phyloP scores from a whole-genome alignment of 2,797 vertebrate genomes.

The Luscinia megarhynchos region DNA sequence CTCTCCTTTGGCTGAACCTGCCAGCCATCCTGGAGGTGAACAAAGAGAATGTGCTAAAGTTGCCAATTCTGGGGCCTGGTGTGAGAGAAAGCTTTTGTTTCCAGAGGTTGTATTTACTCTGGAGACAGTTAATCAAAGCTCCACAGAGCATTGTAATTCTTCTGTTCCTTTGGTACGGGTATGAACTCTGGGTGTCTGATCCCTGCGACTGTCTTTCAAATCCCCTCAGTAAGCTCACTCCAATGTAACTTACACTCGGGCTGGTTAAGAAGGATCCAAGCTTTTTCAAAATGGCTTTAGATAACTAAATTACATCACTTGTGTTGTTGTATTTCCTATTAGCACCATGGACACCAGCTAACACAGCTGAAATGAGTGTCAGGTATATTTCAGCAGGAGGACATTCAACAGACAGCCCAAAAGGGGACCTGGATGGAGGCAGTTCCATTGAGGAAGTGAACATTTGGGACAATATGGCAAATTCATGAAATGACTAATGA shows the following conservation, averaged over 20 bases:
- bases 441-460: background rate
- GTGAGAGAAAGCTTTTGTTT: conserved; percentile 72
- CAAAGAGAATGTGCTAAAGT: conserved; percentile 73
- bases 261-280: background rate
- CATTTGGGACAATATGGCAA: background rate
- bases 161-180: conserved; percentile 14
- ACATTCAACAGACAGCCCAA: background rate
- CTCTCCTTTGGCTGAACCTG: conserved; percentile 78
- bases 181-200: conserved; percentile 54
- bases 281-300: conserved; percentile 36
- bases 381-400: background rate
- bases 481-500: background rate
- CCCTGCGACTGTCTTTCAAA: conserved; percentile 16
- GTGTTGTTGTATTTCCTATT: background rate
- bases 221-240: conserved; percentile 24
- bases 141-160: conserved; percentile 60
- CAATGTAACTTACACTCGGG: conserved; percentile 8
- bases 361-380: background rate
- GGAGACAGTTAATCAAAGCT: conserved; percentile 73
- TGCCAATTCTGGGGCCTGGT: conserved; percentile 70
- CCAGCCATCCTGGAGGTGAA: conserved; percentile 75
- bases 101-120: conserved; percentile 70
- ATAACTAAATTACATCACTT: conserved; percentile 21
- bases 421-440: background rate
- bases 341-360: conserved; percentile 52